Evolutionary conservation across 23 tunicate species (phyloP).

Genomic region (Ciona savignyi): DNA sequence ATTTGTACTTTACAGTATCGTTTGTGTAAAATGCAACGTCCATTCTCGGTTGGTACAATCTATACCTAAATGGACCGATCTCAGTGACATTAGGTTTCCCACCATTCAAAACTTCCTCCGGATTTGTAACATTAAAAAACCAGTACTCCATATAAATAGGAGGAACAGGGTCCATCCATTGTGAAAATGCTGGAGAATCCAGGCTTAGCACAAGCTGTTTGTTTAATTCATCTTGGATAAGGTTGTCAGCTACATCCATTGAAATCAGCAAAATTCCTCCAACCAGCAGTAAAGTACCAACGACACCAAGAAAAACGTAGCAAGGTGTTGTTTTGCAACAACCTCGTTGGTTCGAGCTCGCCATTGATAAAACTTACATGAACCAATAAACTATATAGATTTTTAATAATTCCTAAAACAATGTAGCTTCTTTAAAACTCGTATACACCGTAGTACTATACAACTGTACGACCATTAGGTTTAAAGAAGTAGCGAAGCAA

Average conservation of each 20-base stretch:
- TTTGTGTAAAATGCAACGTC: constrained; percentile 70
- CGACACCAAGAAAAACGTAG: constrained; percentile 9
- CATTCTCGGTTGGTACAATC: constrained; percentile 52
- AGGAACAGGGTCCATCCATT: constrained; percentile 85
- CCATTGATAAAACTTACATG: no score
- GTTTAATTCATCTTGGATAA: constrained; percentile 26
- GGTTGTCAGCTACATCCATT: constrained; percentile 28
- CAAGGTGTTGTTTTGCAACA: constrained; percentile 19
- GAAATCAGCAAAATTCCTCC: constrained; percentile 17
- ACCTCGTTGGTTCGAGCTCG: not conserved
- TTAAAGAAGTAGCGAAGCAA: no score
- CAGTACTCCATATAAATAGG: constrained; percentile 96
- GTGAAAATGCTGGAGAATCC: constrained; percentile 59
- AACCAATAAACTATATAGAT: no score
- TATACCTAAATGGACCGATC: constrained; percentile 80
- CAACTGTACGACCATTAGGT: no score
- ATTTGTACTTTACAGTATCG: constrained; percentile 65
- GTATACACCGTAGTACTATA: no score
- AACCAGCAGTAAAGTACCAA: constrained; percentile 7
- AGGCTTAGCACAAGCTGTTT: constrained; percentile 58
- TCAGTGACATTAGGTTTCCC: constrained; percentile 54
- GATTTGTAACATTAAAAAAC: constrained; percentile 78
- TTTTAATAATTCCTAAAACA: no score
- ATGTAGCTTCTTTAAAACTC: no score
- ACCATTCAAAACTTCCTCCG: constrained; percentile 45